phyloP scores from a whole-genome alignment of 2,888 invertebrate species.

The Linhomoeus sp. region DNA sequence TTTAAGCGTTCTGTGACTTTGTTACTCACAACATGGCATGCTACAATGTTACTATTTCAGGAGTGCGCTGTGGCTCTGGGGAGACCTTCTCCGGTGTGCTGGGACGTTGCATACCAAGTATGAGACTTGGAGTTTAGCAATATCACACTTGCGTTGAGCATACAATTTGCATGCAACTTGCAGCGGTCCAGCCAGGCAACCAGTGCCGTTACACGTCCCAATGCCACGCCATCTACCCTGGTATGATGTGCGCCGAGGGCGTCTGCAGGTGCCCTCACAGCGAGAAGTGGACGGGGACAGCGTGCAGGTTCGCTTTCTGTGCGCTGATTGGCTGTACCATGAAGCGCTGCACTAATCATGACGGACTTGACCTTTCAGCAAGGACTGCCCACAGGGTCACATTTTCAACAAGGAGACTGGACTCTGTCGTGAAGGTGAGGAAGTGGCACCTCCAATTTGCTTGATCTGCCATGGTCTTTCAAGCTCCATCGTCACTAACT shows the following conservation, averaged over 20 bases:
- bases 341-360: too few relatives aligned
- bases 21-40: too few relatives aligned
- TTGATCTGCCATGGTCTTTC: too few relatives aligned
- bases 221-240: slow-evolving; percentile 21
- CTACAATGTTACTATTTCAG: slow-evolving; percentile 2
- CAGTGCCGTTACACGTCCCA: slow-evolving; percentile 24
- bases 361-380: not conserved
- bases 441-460: too few relatives aligned
- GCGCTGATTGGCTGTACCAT: not conserved
- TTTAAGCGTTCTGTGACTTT: too few relatives aligned
- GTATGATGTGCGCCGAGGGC: slow-evolving; percentile 20
- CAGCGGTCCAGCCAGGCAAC: slow-evolving; percentile 23
- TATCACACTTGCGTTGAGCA: too few relatives aligned
- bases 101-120: slow-evolving; percentile 18
- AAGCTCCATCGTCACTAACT: too few relatives aligned
- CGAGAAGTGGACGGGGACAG: slow-evolving; percentile 9
- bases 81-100: slow-evolving; percentile 21
- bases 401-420: slow-evolving; percentile 14
- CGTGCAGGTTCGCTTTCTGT: not conserved
- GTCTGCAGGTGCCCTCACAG: slow-evolving; percentile 16
- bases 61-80: slow-evolving; percentile 17
- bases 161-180: not conserved
- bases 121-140: too few relatives aligned
- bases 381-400: slow-evolving; percentile 13
- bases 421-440: slow-evolving; percentile 17